These are phyloP conservation scores for Hypena proboscidalis DNA, from an alignment of 2,888 invertebrate species.

Conservation along the genomic window DNA sequence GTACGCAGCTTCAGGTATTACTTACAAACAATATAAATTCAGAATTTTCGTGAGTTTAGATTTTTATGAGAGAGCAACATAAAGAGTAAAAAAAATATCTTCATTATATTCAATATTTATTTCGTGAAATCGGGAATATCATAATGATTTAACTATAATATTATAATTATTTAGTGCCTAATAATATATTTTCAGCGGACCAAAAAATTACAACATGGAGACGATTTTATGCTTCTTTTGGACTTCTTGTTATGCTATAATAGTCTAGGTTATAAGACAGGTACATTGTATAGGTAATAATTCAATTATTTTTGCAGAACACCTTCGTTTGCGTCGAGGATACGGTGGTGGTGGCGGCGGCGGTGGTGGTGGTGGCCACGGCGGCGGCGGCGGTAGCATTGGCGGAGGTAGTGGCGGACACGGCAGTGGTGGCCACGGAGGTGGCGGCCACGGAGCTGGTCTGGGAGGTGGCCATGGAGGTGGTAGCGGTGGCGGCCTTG, in stretches of 20 bases:
- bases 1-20: constrained; percentile 67
- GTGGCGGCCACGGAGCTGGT: not conserved
- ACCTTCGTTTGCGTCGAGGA: constrained; percentile 19
- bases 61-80: no score
- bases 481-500: not conserved
- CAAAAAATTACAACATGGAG: no score
- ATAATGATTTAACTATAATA: no score
- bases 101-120: not conserved
- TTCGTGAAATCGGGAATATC: no score
- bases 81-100: not conserved
- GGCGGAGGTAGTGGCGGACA: not conserved
- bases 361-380: constrained; percentile 1
- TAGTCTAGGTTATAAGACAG: no score
- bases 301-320: constrained; percentile 6
- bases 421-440: not conserved
- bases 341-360: constrained; percentile 32
- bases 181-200: no score
- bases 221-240: no score
- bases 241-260: no score
- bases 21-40: constrained; percentile 9
- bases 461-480: not conserved
- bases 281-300: no score
- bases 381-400: not conserved
- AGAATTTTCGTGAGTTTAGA: not conserved
- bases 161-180: no score